Evolutionary conservation across 2,113 vertebrate species (phyloP).

Genomic region (Marmota monax): DNA sequence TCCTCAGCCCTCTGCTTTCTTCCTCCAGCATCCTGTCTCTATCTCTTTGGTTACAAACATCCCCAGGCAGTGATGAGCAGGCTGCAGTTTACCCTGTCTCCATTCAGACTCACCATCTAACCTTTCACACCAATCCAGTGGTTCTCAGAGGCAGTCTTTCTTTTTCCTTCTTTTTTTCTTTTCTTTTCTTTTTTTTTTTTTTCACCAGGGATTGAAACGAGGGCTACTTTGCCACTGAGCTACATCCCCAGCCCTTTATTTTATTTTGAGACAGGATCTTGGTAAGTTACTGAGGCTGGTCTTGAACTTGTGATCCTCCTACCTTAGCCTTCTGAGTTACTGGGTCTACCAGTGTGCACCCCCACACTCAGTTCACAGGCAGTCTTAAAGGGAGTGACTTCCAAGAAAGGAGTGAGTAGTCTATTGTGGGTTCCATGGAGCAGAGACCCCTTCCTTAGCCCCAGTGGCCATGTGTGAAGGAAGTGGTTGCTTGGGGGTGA

Average conservation of each 20-base stretch:
- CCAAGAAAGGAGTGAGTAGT: neutral
- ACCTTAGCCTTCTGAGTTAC: no score
- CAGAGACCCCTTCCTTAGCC: rapidly evolving
- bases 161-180: no score
- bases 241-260: no score
- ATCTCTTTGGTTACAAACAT: neutral
- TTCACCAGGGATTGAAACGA: no score
- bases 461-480: neutral
- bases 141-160: neutral
- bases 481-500: neutral
- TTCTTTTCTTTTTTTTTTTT: no score
- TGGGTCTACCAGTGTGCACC: no score
- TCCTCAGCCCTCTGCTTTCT: neutral
- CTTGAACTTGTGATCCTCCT: no score
- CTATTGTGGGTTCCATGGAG: neutral
- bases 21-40: neutral
- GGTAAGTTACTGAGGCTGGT: no score
- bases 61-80: neutral
- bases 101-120: neutral
- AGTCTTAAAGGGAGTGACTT: neutral
- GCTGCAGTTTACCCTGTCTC: no score
- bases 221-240: no score
- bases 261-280: no score
- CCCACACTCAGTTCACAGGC: neutral
- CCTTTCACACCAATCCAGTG: neutral